Conservation (phyloP, 2,888 invertebrate species). For the Agrotis clavis region DNA sequence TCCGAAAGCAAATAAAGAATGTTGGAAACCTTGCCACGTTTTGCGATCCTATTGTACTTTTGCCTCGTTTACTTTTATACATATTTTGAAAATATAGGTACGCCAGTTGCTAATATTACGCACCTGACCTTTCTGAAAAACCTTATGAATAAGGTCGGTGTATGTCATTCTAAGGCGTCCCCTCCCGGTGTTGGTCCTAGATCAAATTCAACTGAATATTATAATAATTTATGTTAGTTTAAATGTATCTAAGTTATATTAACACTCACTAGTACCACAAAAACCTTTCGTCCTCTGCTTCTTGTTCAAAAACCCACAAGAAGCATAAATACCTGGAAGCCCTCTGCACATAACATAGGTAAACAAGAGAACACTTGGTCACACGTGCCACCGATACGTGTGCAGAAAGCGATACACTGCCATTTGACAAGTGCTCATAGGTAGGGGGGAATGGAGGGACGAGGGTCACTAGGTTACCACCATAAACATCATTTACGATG, state of each 20-base stretch:
- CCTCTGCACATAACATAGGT: constrained; percentile 36
- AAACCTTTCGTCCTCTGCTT: neutral
- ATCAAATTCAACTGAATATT: neutral
- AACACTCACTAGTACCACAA: neutral
- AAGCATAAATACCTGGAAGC: constrained; percentile 6
- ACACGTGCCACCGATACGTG: constrained; percentile 61
- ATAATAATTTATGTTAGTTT: neutral
- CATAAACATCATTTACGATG: constrained; percentile 83
- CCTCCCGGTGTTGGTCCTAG: too few species aligned
- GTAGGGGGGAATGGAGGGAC: constrained; percentile 52
- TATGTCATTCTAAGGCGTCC: too few species aligned
- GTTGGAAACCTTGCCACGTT: too few species aligned
- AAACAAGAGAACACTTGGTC: constrained; percentile 56
- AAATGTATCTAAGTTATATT: neutral
- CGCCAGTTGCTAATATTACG: too few species aligned
- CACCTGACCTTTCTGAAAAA: too few species aligned
- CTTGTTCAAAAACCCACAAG: neutral
- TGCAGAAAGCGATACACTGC: constrained; percentile 58
- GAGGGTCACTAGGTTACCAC: constrained; percentile 75
- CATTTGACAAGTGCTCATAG: constrained; percentile 70
- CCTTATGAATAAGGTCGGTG: too few species aligned
- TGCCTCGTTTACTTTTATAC: too few species aligned
- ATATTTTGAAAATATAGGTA: too few species aligned
- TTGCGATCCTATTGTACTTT: too few species aligned
- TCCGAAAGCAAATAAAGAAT: too few species aligned